Evolutionary conservation across 2,888 invertebrate genomes (phyloP), one percentile per base, ranked within the genome.

Genomic region (Arrhopalites spinosus): DNA sequence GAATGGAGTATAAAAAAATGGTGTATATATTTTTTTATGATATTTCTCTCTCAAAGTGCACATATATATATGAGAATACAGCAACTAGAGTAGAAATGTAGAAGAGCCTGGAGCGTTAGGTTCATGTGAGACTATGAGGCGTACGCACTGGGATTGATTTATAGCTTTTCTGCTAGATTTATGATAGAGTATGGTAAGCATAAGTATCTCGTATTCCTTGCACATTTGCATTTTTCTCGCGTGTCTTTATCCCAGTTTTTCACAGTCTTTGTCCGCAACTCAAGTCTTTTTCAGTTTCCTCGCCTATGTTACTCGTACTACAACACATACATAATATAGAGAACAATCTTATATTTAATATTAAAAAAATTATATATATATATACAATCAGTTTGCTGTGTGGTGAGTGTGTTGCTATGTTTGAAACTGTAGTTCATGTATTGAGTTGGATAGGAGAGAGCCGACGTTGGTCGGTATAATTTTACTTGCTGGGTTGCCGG

Each of bases 141-240:
- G 76, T 76, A 72, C 76, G 76, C 76, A 71, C 77, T 76, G 76
- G n/a, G 81, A 81, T 81, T 81, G 81, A 81, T 81, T 81, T 81
- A 80, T 80, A 77, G 77, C 78, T 74, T 76, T 77, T 79, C 77
- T 76, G 76, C 73, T 78, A 80, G 79, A 80, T 80, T 81, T 81
- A 81, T 81, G 81, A 78, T 74, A 74, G 61, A 67, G 67, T 72
- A 59, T 66, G 56, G 73, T 71, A 73, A 61, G 66, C 61, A 63
- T 63, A 69, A 59, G 56, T 70, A 66, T 64, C 59, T 72, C 59
- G 74, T 77, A 74, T 77, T 73, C 73, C 68, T 74, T 77, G 72
- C 77, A 72, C 77, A 78, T 78, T 78, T 78, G 76, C 76, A 78
- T 78, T 78, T 78, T 76, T 78, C 74, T 78, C 76, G 78, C 78